Conservation (phyloP, 2,113 vertebrate genomes). For the Caloenas nicobarica region DNA sequence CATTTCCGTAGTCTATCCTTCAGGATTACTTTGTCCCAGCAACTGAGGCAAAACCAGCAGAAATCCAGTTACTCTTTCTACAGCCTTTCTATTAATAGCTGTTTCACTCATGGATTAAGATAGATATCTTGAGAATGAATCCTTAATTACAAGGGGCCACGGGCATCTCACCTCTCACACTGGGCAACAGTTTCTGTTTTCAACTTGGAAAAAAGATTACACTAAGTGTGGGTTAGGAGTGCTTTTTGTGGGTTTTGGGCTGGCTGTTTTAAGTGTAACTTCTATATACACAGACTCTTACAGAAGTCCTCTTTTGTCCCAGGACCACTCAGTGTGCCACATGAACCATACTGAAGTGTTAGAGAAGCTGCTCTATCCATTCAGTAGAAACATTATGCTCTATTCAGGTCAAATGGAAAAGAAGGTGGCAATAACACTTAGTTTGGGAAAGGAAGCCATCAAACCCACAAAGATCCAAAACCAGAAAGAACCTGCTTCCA, state of each 20-base stretch:
- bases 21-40: not conserved
- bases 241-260: not conserved
- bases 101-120: not conserved
- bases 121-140: not conserved
- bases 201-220: not conserved
- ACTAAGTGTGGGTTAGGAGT: not conserved
- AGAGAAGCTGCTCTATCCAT: not conserved
- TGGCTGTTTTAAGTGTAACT: not conserved
- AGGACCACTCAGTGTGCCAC: not conserved
- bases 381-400: not conserved
- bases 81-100: too few species aligned
- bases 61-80: not conserved
- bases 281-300: not conserved
- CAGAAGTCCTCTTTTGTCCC: not conserved
- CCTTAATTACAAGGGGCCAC: not conserved
- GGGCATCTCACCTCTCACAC: not conserved
- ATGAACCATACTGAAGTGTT: not conserved
- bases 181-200: not conserved
- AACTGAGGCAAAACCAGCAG: not conserved
- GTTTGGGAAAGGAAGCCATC: not conserved
- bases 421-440: accelerated
- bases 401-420: not conserved
- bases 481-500: not conserved
- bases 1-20: not conserved
- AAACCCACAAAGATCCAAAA: not conserved